These are phyloP conservation scores for Chymomyza costata DNA, from an alignment of 1,140 invertebrate genomes.

Conservation along the genomic window DNA sequence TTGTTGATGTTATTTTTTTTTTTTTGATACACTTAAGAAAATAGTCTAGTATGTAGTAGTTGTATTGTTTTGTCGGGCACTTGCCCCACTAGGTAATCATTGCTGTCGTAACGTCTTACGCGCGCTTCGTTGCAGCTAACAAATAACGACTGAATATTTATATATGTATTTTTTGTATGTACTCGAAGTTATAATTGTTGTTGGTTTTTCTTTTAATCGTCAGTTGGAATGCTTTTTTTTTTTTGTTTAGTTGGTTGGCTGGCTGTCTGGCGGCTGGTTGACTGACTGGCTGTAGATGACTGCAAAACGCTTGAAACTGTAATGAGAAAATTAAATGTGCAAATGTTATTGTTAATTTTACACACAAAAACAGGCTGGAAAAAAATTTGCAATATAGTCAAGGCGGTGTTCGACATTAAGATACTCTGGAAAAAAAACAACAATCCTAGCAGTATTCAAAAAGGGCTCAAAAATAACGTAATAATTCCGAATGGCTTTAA, in stretches of 20 bases:
- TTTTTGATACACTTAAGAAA: too few species aligned
- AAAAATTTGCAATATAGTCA: too few species aligned
- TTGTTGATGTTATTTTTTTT: conserved; percentile 2
- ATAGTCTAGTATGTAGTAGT: too few species aligned
- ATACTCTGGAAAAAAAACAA: conserved; percentile 6
- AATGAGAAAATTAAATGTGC: conserved; percentile 34
- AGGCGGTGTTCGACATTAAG: too few species aligned
- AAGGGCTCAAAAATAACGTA: too few species aligned
- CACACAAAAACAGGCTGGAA: conserved; percentile 1
- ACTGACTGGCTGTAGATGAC: conserved; percentile 1
- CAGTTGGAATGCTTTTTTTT: conserved; percentile 52
- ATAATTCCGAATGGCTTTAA: too few species aligned
- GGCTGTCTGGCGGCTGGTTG: conserved; percentile 2
- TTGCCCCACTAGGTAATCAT: conserved; percentile 55
- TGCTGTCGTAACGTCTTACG: conserved; percentile 8
- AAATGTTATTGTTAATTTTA: conserved; percentile 34
- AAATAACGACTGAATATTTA: conserved; percentile 15
- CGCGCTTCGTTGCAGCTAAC: neutral
- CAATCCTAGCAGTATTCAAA: too few species aligned
- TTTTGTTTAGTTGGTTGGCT: conserved; percentile 9
- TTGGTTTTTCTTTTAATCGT: conserved; percentile 20
- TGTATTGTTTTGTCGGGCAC: conserved; percentile 9
- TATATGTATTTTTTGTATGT: neutral
- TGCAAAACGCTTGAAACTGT: conserved; percentile 29
- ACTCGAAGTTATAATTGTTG: conserved; percentile 11